phyloP scores from a whole-genome alignment of 2,113 vertebrate genomes.

The Rhombomys opimus region DNA sequence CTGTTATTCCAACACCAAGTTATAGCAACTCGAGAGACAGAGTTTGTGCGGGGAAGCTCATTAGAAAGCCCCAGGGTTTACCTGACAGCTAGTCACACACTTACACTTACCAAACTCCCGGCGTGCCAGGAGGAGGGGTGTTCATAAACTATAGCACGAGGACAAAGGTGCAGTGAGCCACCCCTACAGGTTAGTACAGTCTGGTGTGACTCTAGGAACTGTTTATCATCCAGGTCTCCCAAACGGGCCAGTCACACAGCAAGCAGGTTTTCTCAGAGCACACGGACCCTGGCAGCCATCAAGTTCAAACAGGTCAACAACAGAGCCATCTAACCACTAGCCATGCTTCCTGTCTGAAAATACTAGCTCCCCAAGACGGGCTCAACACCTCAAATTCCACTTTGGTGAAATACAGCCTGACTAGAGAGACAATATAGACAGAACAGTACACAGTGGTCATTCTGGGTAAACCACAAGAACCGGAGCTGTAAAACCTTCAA shows the following conservation, averaged over 20 bases:
- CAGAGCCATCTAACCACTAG: neutral
- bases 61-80: neutral
- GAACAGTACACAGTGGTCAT: neutral
- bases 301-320: neutral
- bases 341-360: neutral
- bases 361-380: neutral
- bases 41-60: neutral
- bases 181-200: neutral
- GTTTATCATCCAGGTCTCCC: neutral
- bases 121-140: neutral
- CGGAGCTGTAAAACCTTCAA: neutral
- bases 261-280: neutral
- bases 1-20: neutral
- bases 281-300: neutral
- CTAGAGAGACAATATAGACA: neutral
- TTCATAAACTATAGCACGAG: neutral
- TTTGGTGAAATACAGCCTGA: slow-evolving; percentile 20
- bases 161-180: neutral
- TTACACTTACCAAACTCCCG: neutral
- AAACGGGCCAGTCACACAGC: neutral
- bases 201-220: neutral
- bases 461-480: neutral
- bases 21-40: neutral
- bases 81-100: neutral
- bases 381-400: neutral